These are phyloP conservation scores for Habropoda laboriosa DNA, from an alignment of 1,140 invertebrate species.

Conservation along the genomic window DNA sequence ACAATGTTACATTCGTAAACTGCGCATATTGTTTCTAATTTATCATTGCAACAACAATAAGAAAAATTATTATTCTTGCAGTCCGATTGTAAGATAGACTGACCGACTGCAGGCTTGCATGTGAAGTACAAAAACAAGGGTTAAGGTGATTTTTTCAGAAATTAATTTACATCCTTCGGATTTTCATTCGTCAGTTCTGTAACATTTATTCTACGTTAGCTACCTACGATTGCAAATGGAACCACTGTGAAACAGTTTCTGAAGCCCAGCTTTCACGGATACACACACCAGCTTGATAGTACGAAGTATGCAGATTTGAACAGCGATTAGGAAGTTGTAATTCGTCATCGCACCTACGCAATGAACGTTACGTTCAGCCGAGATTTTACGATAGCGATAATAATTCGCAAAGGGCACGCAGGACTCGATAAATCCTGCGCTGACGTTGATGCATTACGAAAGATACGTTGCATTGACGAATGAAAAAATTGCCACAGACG, in stretches of 20 bases:
- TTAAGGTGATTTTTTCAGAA: background rate
- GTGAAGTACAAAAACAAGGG: too few species aligned
- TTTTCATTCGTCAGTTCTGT: conserved; percentile 12
- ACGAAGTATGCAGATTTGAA: conserved; percentile 34
- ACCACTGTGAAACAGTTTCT: background rate
- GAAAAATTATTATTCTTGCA: background rate
- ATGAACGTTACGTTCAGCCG: conserved; percentile 32
- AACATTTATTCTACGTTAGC: conserved; percentile 1
- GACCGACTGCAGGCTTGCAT: too few species aligned
- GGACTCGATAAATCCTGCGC: conserved; percentile 36
- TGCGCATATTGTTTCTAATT: background rate
- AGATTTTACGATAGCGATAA: conserved; percentile 45
- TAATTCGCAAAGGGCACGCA: conserved; percentile 39
- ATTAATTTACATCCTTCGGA: background rate
- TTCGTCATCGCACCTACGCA: conserved; percentile 53
- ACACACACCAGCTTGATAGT: background rate
- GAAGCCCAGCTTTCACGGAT: background rate
- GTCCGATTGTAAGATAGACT: background rate
- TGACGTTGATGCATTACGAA: conserved; percentile 42
- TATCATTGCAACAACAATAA: background rate
- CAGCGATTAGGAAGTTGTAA: conserved; percentile 46
- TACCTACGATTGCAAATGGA: background rate
- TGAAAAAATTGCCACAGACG: background rate
- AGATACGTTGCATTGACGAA: conserved; percentile 4
- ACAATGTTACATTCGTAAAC: background rate